These are phyloP conservation scores for Meandrusa payeni DNA, from an alignment of 2,888 invertebrate species.

Conservation along the genomic window DNA sequence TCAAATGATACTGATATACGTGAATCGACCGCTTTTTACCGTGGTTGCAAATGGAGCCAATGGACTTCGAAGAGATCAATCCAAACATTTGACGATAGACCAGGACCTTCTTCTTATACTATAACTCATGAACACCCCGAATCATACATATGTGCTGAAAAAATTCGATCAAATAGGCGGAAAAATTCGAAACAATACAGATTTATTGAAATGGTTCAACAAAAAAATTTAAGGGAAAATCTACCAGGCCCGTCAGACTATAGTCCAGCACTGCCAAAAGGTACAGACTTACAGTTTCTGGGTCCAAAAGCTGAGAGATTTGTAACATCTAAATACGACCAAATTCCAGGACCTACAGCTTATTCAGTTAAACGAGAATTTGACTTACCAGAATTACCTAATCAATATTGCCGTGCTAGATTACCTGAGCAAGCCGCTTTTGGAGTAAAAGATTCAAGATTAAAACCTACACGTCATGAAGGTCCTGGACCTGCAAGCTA, in stretches of 20 bases:
- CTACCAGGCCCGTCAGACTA: slow-evolving; percentile 58
- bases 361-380: slow-evolving; percentile 54
- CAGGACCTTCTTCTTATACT: slow-evolving; percentile 60
- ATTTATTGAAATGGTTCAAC: slow-evolving; percentile 58
- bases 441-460: slow-evolving; percentile 52
- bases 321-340: slow-evolving; percentile 30
- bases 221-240: slow-evolving; percentile 45
- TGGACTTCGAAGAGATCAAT: slow-evolving; percentile 43
- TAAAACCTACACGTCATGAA: slow-evolving; percentile 42
- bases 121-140: slow-evolving; percentile 36
- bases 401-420: slow-evolving; percentile 40
- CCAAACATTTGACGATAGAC: slow-evolving; percentile 34
- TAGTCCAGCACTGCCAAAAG: slow-evolving; percentile 42
- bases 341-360: slow-evolving; percentile 53
- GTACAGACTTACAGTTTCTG: slow-evolving; percentile 37
- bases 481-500: slow-evolving; percentile 61
- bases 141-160: slow-evolving; percentile 49
- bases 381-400: slow-evolving; percentile 40
- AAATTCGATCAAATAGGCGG: slow-evolving; percentile 45
- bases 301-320: slow-evolving; percentile 55
- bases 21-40: slow-evolving; percentile 55
- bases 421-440: slow-evolving; percentile 52
- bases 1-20: slow-evolving; percentile 53
- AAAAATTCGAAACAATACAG: slow-evolving; percentile 56
- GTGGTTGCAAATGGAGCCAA: slow-evolving; percentile 68